A percentile compares a stretch with the other conserved stretches of the same genome.
phyloP scores from a whole-genome alignment of 2,797 vertebrate genomes.

The Alectoris magna region DNA sequence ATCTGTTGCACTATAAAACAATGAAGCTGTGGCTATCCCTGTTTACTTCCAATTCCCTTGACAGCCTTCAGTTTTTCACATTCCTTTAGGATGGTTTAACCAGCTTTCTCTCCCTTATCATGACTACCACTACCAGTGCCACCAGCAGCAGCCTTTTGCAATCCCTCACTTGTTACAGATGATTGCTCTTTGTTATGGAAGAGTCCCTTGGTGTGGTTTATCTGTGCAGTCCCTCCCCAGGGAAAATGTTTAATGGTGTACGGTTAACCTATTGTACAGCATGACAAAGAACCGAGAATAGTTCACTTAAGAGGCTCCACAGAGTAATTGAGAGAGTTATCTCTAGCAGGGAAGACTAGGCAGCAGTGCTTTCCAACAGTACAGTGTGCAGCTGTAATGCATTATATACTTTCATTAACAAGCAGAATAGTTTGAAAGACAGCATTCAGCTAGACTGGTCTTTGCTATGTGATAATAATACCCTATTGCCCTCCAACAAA shows the following conservation, averaged over 20 bases:
- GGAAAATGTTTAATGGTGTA: neutral
- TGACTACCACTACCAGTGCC: neutral
- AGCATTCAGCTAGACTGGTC: neutral
- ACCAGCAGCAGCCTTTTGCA: neutral
- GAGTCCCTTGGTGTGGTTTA: neutral
- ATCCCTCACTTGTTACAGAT: neutral
- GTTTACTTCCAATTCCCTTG: constrained; percentile 34
- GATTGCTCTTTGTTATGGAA: neutral
- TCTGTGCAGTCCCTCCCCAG: neutral
- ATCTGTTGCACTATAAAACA: constrained; percentile 13
- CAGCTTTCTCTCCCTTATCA: neutral
- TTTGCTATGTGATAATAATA: neutral
- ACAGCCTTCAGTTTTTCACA: constrained; percentile 8
- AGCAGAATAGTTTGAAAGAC: neutral
- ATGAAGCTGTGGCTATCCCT: neutral
- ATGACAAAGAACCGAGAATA: neutral
- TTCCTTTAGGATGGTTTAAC: neutral
- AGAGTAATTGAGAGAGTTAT: neutral
- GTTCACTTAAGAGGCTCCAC: neutral
- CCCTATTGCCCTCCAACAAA: neutral
- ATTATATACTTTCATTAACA: neutral
- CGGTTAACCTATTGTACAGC: neutral
- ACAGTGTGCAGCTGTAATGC: neutral
- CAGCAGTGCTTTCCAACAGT: fast-evolving
- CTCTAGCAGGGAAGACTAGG: neutral